These are phyloP conservation scores for Aphelenchoides bicaudatus DNA, from an alignment of 2,888 invertebrate species.

Conservation along the genomic window DNA sequence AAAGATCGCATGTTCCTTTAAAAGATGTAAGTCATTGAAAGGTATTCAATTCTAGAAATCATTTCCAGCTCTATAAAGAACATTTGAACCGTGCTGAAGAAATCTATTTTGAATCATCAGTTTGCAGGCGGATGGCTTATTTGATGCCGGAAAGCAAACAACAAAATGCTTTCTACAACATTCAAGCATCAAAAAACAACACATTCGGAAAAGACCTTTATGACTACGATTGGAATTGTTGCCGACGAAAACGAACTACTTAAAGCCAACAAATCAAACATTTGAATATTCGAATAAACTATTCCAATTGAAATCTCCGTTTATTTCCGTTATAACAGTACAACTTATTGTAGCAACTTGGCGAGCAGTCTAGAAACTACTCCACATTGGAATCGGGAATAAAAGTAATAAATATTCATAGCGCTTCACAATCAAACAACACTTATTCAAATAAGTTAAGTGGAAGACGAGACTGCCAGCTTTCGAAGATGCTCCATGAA, in stretches of 20 bases:
- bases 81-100: background rate
- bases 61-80: background rate
- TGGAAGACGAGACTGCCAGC: slow-evolving; percentile 71
- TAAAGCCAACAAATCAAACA: too few species aligned
- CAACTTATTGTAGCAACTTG: too few species aligned
- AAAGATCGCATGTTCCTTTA: slow-evolving; percentile 21
- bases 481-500: slow-evolving; percentile 99
- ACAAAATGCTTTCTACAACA: slow-evolving; percentile 21
- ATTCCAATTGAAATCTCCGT: too few species aligned
- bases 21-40: background rate
- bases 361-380: too few species aligned
- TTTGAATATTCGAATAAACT: too few species aligned
- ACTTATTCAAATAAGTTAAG: too few species aligned
- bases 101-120: background rate
- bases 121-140: slow-evolving; percentile 24
- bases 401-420: too few species aligned
- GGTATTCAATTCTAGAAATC: background rate
- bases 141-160: slow-evolving; percentile 21
- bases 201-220: slow-evolving; percentile 22
- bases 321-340: too few species aligned
- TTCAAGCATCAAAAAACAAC: slow-evolving; percentile 22
- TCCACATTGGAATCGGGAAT: too few species aligned
- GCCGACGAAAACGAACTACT: too few species aligned
- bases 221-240: slow-evolving; percentile 22
- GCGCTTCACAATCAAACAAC: too few species aligned